A percentile compares a stretch with the other conserved stretches of the same genome.
phyloP scores from a whole-genome alignment of 2,797 vertebrate species.

The Lepus townsendii region DNA sequence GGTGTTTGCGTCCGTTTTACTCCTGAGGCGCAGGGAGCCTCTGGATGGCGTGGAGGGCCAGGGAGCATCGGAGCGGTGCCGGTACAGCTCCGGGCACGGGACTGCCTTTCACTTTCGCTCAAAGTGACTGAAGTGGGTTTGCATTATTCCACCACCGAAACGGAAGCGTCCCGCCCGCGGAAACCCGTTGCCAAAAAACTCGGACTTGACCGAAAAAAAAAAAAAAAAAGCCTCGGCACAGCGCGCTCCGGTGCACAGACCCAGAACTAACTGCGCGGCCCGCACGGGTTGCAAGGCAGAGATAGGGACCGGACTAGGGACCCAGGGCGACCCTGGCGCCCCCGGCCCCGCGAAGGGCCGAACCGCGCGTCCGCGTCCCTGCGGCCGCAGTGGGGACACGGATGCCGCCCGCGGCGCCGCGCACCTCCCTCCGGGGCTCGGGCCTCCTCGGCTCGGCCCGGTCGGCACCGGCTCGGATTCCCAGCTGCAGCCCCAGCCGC shows the following conservation, averaged over 20 bases:
- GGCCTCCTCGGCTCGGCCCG: neutral
- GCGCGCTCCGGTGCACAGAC: neutral
- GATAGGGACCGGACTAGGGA: neutral
- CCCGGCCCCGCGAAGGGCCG: neutral
- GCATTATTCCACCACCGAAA: neutral
- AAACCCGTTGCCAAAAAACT: neutral
- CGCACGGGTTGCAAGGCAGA: neutral
- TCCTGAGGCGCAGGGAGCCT: no score
- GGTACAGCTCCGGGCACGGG: neutral
- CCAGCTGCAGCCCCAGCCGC: neutral
- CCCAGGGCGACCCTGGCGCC: neutral
- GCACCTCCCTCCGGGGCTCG: neutral
- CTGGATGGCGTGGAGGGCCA: no score
- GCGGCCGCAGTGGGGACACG: neutral
- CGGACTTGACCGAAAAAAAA: neutral
- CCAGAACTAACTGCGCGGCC: conserved; percentile 22
- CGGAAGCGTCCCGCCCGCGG: neutral
- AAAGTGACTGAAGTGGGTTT: conserved; percentile 64
- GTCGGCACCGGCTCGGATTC: neutral
- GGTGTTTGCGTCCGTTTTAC: no score
- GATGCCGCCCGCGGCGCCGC: conserved; percentile 46
- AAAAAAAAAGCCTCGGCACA: neutral
- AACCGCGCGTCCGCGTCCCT: neutral
- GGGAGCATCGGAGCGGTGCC: neutral
- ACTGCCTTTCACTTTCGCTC: neutral